phyloP scores from a whole-genome alignment of 2,113 vertebrate species.

The Nibea coibor region DNA sequence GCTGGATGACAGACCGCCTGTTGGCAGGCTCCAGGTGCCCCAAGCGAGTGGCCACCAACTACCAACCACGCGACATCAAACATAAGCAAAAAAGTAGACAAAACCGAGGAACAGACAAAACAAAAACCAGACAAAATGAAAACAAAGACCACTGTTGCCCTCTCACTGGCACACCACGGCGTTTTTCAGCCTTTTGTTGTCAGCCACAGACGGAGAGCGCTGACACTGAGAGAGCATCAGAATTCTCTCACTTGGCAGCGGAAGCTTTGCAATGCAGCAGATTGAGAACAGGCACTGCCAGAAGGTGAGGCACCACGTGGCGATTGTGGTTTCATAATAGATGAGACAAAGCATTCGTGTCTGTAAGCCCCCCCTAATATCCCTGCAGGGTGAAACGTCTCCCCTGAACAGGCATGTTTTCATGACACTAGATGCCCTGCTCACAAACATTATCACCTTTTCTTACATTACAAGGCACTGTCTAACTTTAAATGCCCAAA shows the following conservation, averaged over 20 bases:
- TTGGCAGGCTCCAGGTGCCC: conserved; percentile 61
- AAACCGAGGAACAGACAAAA: conserved; percentile 68
- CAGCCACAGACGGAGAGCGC: conserved; percentile 35
- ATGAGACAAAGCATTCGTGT: conserved; percentile 44
- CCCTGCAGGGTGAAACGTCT: conserved; percentile 66
- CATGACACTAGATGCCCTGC: conserved; percentile 36
- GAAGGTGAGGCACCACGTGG: conserved; percentile 68
- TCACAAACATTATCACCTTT: conserved; percentile 27
- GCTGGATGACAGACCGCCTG: conserved; percentile 53
- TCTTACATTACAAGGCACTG: conserved; percentile 15
- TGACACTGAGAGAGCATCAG: conserved; percentile 46
- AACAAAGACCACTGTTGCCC: conserved; percentile 62
- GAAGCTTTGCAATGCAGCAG: conserved; percentile 34
- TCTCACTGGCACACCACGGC: conserved; percentile 44
- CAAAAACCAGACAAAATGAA: conserved; percentile 71
- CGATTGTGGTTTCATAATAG: conserved; percentile 63
- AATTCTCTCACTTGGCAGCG: conserved; percentile 41
- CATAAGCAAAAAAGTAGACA: conserved; percentile 51
- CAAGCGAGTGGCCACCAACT: conserved; percentile 31
- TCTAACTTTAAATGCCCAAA: conserved; percentile 8
- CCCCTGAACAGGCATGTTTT: conserved; percentile 56
- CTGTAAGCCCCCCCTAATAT: conserved; percentile 31
- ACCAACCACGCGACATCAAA: conserved; percentile 58
- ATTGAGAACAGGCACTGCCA: conserved; percentile 48
- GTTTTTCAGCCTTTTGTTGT: conserved; percentile 39